Evolutionary conservation across 2,113 vertebrate genomes (phyloP).

Genomic region (Phaethon lepturus): DNA sequence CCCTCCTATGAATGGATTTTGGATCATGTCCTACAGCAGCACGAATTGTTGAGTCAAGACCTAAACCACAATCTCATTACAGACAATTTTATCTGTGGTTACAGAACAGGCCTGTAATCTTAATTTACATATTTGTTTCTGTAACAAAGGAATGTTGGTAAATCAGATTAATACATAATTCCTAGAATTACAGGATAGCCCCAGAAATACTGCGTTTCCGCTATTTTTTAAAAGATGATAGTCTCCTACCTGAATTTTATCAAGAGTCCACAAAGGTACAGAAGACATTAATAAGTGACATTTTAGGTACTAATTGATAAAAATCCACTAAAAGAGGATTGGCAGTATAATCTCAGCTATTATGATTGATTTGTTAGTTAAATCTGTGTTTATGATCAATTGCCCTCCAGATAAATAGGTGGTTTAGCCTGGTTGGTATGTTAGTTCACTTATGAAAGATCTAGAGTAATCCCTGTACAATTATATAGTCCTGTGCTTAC

Average conservation of each 20-base stretch:
- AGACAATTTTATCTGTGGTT: neutral
- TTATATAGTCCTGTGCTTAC: neutral
- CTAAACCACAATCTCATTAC: neutral
- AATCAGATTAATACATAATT: neutral
- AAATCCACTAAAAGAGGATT: conserved; percentile 16
- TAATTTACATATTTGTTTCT: neutral
- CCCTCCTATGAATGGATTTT: neutral
- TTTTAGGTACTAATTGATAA: conserved; percentile 17
- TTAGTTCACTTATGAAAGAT: neutral
- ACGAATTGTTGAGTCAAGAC: neutral
- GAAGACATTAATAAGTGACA: neutral
- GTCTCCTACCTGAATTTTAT: neutral
- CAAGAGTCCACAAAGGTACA: neutral
- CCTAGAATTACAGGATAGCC: neutral
- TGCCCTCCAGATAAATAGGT: neutral
- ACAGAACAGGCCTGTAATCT: neutral
- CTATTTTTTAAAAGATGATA: neutral
- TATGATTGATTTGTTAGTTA: conserved; percentile 37
- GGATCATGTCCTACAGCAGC: neutral
- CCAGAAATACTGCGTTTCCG: neutral
- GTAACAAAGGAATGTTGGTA: neutral
- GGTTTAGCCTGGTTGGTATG: neutral
- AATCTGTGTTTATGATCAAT: conserved; percentile 58
- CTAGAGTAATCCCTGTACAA: neutral
- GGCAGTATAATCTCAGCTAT: neutral